A percentile compares a stretch with the other conserved stretches of the same genome.
Evolutionary conservation across 2,797 vertebrate genomes (phyloP).

Genomic region (Ceyx erithaca): DNA sequence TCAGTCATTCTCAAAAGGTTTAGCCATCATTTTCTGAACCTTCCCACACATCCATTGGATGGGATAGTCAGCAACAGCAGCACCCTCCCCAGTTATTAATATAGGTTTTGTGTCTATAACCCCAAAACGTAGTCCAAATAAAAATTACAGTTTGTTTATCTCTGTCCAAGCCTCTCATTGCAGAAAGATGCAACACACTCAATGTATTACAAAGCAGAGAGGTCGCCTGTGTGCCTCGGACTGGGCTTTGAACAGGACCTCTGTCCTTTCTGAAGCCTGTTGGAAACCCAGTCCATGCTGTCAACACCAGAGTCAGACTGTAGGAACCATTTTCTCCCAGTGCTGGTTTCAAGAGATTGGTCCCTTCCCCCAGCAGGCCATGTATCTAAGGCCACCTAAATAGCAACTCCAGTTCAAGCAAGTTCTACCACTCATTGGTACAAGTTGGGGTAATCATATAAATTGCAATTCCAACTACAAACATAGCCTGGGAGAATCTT

Average conservation of each 20-base stretch:
- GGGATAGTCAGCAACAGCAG: not conserved
- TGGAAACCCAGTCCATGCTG: not conserved
- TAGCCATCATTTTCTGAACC: not conserved
- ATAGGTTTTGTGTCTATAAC: not conserved
- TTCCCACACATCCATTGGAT: not conserved
- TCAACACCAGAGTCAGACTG: accelerated
- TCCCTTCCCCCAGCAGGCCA: not conserved
- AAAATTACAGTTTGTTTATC: not conserved
- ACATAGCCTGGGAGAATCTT: not conserved
- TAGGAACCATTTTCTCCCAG: not conserved
- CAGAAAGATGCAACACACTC: not conserved
- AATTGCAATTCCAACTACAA: not conserved
- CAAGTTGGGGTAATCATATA: accelerated
- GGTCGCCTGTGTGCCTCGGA: not conserved
- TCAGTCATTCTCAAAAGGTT: not conserved
- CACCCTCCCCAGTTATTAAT: not conserved
- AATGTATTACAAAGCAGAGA: not conserved
- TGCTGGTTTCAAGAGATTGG: not conserved
- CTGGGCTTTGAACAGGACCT: not conserved
- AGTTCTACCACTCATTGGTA: not conserved
- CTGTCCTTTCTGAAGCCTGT: not conserved
- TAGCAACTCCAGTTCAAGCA: not conserved
- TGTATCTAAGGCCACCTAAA: not conserved
- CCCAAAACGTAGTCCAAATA: not conserved
- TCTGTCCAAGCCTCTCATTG: not conserved